A percentile compares a stretch with the other conserved stretches of the same genome.
Evolutionary conservation across 2,797 vertebrate genomes (phyloP).

Genomic region (Odontamblyopus rebecca): DNA sequence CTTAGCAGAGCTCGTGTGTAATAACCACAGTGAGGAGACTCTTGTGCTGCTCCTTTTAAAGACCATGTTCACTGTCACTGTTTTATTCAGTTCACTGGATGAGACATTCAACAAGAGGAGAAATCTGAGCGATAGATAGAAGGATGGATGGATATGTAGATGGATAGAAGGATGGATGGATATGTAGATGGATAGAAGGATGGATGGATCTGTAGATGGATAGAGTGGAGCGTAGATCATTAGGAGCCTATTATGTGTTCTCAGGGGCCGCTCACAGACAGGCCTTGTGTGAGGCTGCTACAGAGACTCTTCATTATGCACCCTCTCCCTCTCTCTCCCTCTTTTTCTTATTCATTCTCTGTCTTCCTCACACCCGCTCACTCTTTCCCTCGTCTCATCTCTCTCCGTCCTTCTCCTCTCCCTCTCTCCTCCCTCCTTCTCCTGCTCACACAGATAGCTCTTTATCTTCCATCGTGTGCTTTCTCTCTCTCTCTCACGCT

Average conservation of each 20-base stretch:
- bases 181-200: not conserved
- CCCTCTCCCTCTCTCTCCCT: constrained; percentile 19
- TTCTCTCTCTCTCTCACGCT: constrained; percentile 37
- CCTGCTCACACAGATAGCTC: constrained; percentile 65
- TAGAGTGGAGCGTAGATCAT: constrained; percentile 52
- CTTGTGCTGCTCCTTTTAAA: not conserved
- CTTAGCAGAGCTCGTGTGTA: too few species aligned
- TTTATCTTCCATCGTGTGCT: constrained; percentile 75
- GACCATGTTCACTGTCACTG: not conserved
- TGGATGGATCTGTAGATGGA: not conserved
- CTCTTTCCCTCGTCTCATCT: too few species aligned
- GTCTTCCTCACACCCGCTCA: too few species aligned
- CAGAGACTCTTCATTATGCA: constrained; percentile 51
- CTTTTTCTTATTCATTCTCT: too few species aligned
- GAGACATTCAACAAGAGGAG: not conserved
- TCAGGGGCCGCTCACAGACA: constrained; percentile 59
- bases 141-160: not conserved
- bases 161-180: too few species aligned
- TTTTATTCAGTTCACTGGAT: not conserved
- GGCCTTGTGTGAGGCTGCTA: constrained; percentile 62
- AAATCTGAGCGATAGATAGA: not conserved
- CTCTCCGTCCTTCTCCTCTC: constrained; percentile 2
- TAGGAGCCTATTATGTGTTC: constrained; percentile 54
- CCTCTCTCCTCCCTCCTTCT: constrained; percentile 41
- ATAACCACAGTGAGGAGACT: too few species aligned